These are phyloP conservation scores for Pinna nobilis DNA, from an alignment of 1,140 invertebrate genomes.

Conservation along the genomic window DNA sequence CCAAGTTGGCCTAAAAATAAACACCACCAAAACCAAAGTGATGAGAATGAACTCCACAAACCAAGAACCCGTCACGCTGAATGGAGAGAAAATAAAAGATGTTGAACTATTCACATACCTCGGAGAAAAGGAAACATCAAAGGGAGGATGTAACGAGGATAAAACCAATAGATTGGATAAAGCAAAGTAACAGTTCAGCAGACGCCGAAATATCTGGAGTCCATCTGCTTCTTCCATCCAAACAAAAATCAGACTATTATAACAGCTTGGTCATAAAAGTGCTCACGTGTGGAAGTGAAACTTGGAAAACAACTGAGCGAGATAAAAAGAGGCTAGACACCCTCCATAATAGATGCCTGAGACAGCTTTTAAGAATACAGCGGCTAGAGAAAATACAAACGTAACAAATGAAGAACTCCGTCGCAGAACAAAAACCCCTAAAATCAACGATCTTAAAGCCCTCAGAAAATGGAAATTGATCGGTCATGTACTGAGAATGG, in stretches of 20 bases:
- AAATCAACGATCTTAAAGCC: no score
- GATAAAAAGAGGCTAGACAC: slow-evolving; percentile 9
- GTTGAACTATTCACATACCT: slow-evolving; percentile 16
- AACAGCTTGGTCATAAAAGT: slow-evolving; percentile 26
- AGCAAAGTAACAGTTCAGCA: neutral
- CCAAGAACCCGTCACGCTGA: neutral
- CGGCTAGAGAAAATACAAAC: no score
- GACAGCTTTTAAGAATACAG: no score
- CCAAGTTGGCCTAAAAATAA: slow-evolving; percentile 2
- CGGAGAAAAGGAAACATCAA: neutral
- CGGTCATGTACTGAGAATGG: no score
- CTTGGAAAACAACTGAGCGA: slow-evolving; percentile 28
- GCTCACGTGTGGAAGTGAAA: slow-evolving; percentile 17
- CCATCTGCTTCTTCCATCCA: neutral
- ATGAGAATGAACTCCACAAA: neutral
- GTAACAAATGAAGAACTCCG: no score
- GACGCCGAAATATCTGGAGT: neutral
- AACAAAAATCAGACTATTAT: slow-evolving; percentile 1
- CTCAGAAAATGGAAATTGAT: no score
- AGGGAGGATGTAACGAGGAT: neutral
- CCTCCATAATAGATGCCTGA: slow-evolving; percentile 19
- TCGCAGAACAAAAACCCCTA: no score
- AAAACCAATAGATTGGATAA: neutral
- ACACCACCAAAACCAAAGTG: neutral
- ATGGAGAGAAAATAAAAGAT: neutral